phyloP scores from a whole-genome alignment of 2,113 vertebrate genomes.

The Sander lucioperca region DNA sequence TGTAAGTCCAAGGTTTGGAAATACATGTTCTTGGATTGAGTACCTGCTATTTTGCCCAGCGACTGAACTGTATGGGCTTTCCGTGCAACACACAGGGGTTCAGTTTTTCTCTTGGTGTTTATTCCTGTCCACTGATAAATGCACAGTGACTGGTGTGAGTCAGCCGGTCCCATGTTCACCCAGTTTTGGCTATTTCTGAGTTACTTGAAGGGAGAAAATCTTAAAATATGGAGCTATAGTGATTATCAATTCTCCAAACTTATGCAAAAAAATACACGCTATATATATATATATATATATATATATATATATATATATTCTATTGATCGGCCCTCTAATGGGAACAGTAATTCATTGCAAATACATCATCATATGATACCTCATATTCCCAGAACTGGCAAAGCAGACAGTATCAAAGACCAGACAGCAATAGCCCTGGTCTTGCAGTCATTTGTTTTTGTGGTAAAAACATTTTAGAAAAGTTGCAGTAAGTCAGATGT shows the following conservation, averaged over 20 bases:
- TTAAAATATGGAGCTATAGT: background rate
- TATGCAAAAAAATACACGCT: background rate
- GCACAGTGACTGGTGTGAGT: background rate
- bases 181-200: conserved; percentile 47
- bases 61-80: background rate
- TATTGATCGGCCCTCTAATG: conserved; percentile 25
- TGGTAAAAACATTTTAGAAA: background rate
- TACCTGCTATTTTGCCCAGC: background rate
- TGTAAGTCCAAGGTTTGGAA: background rate
- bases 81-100: background rate
- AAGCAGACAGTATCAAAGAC: conserved; percentile 5
- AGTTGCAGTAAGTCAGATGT: background rate
- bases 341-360: conserved; percentile 24
- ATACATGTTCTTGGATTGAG: background rate
- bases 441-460: background rate
- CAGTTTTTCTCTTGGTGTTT: background rate
- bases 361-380: conserved; percentile 43
- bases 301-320: too few species aligned
- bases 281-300: too few species aligned
- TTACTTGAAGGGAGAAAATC: conserved; percentile 55
- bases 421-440: conserved; percentile 16
- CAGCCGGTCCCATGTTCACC: background rate
- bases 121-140: background rate
- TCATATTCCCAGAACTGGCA: conserved; percentile 43
- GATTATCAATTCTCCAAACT: background rate